phyloP scores from a whole-genome alignment of 2,113 vertebrate genomes.

The Nettapus auritus region DNA sequence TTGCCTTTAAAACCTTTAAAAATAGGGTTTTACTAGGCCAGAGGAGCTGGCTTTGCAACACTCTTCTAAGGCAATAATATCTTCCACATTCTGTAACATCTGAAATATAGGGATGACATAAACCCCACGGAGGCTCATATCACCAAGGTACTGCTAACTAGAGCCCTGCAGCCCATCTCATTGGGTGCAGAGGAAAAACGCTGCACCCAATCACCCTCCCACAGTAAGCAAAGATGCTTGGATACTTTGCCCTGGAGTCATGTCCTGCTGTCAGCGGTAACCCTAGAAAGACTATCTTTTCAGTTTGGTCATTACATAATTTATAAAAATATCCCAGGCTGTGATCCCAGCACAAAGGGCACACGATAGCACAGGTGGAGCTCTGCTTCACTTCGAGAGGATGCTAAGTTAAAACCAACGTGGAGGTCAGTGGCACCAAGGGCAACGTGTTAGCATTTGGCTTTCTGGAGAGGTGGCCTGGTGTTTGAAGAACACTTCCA shows the following conservation, averaged over 20 bases:
- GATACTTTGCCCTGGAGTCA: conserved; percentile 75
- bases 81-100: conserved; percentile 90
- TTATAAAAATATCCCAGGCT: conserved; percentile 91
- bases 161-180: conserved; percentile 73
- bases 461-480: background rate
- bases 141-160: conserved; percentile 79
- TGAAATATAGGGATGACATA: conserved; percentile 99
- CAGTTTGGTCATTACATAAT: conserved; percentile 85
- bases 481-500: background rate
- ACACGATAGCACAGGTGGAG: background rate
- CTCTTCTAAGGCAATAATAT: conserved; percentile 86
- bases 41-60: conserved; percentile 84
- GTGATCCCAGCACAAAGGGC: conserved; percentile 65
- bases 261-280: conserved; percentile 83
- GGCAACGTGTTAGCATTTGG: background rate
- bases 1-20: conserved; percentile 80
- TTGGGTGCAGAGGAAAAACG: conserved; percentile 75
- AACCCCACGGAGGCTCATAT: conserved; percentile 86
- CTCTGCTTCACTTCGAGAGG: background rate
- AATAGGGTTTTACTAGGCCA: conserved; percentile 81
- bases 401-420: background rate
- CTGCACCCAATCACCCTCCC: conserved; percentile 77
- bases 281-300: conserved; percentile 85
- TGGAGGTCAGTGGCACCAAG: background rate
- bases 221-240: conserved; percentile 83